Evolutionary conservation across 2,797 vertebrate species (phyloP).

Genomic region (Anomalospiza imberbis): DNA sequence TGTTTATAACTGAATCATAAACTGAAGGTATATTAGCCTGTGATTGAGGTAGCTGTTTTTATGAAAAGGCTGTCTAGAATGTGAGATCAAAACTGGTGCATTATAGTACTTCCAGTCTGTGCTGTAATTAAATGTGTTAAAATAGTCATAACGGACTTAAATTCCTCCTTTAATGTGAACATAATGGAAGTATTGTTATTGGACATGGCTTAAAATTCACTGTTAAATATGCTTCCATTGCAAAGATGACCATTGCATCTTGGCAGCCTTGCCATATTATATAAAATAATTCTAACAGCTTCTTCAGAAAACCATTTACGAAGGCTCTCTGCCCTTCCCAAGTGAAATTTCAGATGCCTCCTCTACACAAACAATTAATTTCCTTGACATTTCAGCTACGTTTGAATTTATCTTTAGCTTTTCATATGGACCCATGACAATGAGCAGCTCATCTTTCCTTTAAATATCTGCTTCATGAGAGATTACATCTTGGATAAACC

Average conservation of each 20-base stretch:
- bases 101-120: background rate
- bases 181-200: background rate
- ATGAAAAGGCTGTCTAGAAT: background rate
- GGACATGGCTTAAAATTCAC: background rate
- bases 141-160: background rate
- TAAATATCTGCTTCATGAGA: background rate
- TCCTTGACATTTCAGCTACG: background rate
- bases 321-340: background rate
- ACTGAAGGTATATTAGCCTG: background rate
- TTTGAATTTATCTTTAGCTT: background rate
- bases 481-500: background rate
- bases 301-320: background rate
- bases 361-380: background rate
- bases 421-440: background rate
- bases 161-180: background rate
- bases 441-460: background rate
- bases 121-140: background rate
- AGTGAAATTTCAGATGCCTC: background rate
- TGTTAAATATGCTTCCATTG: background rate
- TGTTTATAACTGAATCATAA: background rate
- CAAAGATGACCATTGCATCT: background rate
- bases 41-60: background rate
- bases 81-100: background rate
- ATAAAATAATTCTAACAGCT: background rate
- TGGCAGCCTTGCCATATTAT: background rate